Percentiles rank a stretch among this genome's conserved stretches.
Evolutionary conservation across 92 coral and sea anemone genomes (phyloP).

Genomic region (Actinostola sp.): DNA sequence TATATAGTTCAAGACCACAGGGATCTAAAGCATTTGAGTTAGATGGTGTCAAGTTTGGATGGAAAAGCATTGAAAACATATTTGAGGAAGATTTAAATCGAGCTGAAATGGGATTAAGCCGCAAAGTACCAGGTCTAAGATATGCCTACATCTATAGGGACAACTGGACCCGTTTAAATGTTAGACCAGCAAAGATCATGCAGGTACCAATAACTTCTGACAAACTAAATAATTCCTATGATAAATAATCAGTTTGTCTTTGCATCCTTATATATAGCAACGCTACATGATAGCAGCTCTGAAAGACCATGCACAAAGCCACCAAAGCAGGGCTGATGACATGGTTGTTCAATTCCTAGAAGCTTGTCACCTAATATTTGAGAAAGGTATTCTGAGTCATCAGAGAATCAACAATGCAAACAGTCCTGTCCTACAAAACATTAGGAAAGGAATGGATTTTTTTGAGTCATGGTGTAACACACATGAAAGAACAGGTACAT

Average conservation of each 20-base stretch:
- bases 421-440: slow-evolving; percentile 21
- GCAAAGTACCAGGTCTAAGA: too few relatives aligned
- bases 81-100: slow-evolving; percentile 12
- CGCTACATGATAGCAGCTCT: slow-evolving; percentile 33
- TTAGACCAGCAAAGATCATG: slow-evolving; percentile 43
- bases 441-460: slow-evolving; percentile 18
- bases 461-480: slow-evolving; percentile 32
- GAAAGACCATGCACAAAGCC: background rate
- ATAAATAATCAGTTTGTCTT: too few relatives aligned
- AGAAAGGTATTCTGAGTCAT: slow-evolving; percentile 24
- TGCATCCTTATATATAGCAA: slow-evolving; percentile 8
- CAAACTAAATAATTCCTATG: too few relatives aligned
- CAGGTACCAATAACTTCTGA: too few relatives aligned
- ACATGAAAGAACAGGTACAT: slow-evolving; percentile 10
- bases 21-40: slow-evolving; percentile 17
- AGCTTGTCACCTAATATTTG: slow-evolving; percentile 39
- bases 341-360: slow-evolving; percentile 17
- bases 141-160: slow-evolving; percentile 35
- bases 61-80: slow-evolving; percentile 9
- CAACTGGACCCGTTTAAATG: slow-evolving; percentile 48
- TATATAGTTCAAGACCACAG: slow-evolving; percentile 27
- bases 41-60: slow-evolving; percentile 31
- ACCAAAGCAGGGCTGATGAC: background rate
- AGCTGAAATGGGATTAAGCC: slow-evolving; percentile 22
- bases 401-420: slow-evolving; percentile 19